Evolutionary conservation across 2,888 invertebrate species (phyloP).

Genomic region (Drosophila tripunctata): DNA sequence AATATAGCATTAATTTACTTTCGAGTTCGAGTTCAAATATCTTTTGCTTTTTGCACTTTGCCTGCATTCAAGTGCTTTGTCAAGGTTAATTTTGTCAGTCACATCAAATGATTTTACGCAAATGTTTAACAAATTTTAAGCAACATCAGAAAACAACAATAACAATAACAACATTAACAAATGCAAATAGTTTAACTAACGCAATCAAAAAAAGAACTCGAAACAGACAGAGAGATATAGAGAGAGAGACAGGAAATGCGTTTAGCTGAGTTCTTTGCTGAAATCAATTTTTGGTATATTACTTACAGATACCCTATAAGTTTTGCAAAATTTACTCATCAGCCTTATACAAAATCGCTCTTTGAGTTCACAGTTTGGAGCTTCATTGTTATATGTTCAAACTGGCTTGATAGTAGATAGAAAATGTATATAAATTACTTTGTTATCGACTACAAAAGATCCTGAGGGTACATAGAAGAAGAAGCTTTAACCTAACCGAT

Average conservation of each 20-base stretch:
- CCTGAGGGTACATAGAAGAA: no score
- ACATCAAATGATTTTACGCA: conserved; percentile 41
- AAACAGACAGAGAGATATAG: neutral
- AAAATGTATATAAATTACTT: no score
- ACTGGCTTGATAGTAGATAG: no score
- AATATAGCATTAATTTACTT: neutral
- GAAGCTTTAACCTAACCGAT: no score
- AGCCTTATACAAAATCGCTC: no score
- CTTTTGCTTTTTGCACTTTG: conserved; percentile 1
- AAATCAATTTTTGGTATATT: neutral
- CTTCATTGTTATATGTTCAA: no score
- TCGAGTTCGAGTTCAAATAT: neutral
- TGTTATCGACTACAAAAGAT: no score
- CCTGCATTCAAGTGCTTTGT: conserved; percentile 13
- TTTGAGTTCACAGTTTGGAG: no score
- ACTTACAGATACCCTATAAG: neutral
- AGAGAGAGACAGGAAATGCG: neutral
- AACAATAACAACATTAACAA: conserved; percentile 25
- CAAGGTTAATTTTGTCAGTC: conserved; percentile 21
- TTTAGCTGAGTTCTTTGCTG: neutral
- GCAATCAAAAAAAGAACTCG: neutral
- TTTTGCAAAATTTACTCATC: no score
- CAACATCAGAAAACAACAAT: conserved; percentile 29
- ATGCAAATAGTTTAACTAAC: conserved; percentile 23
- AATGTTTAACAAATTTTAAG: conserved; percentile 59